Evolutionary conservation across 2,113 vertebrate genomes (phyloP).

Genomic region (Sarotherodon lohbergeri): DNA sequence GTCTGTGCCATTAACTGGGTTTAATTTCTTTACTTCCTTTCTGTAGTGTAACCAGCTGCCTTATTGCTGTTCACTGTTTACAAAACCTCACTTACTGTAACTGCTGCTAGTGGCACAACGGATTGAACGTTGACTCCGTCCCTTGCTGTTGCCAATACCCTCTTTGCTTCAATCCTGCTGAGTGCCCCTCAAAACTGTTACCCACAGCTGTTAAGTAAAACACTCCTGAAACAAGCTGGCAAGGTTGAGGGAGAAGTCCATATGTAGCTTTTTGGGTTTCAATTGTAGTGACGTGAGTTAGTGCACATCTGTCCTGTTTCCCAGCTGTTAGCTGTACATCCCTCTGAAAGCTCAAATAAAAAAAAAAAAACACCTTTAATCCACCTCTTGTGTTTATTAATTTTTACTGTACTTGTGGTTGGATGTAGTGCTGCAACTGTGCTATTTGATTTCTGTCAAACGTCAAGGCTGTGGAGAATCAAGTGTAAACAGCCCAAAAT

Average conservation of each 20-base stretch:
- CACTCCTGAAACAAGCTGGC: not conserved
- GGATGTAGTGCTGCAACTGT: not conserved
- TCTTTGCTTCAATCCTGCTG: not conserved
- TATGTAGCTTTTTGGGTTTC: not conserved
- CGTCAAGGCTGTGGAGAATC: not conserved
- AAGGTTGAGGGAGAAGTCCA: not conserved
- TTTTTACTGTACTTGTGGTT: not conserved
- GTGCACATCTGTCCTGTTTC: not conserved
- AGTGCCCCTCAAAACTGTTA: not conserved
- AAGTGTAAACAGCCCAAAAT: not conserved
- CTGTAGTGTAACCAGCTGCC: conserved; percentile 43
- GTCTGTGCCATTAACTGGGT: not conserved
- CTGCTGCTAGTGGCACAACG: conserved; percentile 25
- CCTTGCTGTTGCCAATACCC: not conserved
- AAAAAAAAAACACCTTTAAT: not conserved
- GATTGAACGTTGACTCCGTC: not conserved
- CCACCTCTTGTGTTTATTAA: not conserved
- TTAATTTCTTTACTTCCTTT: conserved; percentile 29
- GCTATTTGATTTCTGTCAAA: not conserved
- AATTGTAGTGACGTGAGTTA: not conserved
- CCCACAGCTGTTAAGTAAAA: not conserved
- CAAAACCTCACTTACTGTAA: conserved; percentile 33
- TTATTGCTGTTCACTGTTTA: conserved; percentile 48
- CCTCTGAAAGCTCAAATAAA: conserved; percentile 41
- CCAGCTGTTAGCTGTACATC: conserved; percentile 18